A percentile compares a stretch with the other conserved stretches of the same genome.
Conservation (phyloP, 2,888 invertebrate genomes). For the Spisula subtruncata region DNA sequence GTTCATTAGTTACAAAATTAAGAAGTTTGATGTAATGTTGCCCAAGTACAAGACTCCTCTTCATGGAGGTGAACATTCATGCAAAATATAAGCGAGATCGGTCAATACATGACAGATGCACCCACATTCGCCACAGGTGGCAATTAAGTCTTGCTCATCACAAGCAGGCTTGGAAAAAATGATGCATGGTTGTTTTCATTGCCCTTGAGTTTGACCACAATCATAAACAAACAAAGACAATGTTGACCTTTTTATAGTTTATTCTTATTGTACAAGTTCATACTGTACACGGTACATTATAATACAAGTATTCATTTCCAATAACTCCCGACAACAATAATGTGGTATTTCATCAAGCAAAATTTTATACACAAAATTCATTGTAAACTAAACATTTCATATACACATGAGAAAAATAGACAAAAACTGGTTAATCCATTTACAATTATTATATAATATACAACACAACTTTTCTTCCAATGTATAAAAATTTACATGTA, state of each 20-base stretch:
- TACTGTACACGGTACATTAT: slow-evolving; percentile 4
- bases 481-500: slow-evolving; percentile 15
- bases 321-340: background rate
- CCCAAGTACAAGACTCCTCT: too few species aligned
- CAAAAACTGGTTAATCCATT: background rate
- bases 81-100: too few species aligned
- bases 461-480: background rate
- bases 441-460: background rate
- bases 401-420: background rate
- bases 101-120: too few species aligned
- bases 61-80: too few species aligned
- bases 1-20: too few species aligned
- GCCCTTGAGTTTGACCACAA: too few species aligned
- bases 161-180: too few species aligned
- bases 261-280: slow-evolving; percentile 12
- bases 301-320: background rate
- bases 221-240: background rate
- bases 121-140: too few species aligned
- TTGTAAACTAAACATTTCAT: background rate
- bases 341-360: background rate
- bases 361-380: slow-evolving; percentile 16
- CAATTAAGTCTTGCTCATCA: too few species aligned
- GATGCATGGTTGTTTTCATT: too few species aligned
- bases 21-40: too few species aligned
- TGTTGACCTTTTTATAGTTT: slow-evolving; percentile 3